Evolutionary conservation across 1,140 invertebrate species (phyloP), one percentile per base, ranked within the genome.

Genomic region (Druon quercuslanigerum): DNA sequence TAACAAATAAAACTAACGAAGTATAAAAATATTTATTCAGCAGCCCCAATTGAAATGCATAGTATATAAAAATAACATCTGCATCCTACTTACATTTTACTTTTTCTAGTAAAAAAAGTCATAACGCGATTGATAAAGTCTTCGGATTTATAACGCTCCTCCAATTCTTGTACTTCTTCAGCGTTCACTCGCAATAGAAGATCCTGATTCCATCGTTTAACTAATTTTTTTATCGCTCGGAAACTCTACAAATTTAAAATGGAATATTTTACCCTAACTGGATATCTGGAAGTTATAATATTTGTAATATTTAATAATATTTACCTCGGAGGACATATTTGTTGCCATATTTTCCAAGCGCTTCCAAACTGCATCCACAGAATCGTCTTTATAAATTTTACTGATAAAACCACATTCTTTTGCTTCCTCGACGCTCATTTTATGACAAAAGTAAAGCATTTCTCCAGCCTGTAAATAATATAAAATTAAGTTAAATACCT

Each of bases 391-490:
- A 74, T 94, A 94, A 12, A 97, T 88, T 86, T 94, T 91, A 51
- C 95, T 94, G 0, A 98, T 93, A 54, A 98, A 93, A 54, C 96
- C 95, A 83, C 92, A 91, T 46, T 94, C 88, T 17, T 93, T 87
- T 2, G 97, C 97, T 91, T 97, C 95, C 73, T 92, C 76, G 8
- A 97, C 96, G 78, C 92, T 93, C 76, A 99, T 92, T 91, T 95
- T 97, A 75, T 95, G 92, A 80, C 96, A 96, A 76, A 98, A 95
- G 40, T 96, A 88, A 51, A 99, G 90, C 90, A 98, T 91, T 89
- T 98, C 96, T 75, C 92, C 93, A 25, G 97, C 97, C 93, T 96
- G 86, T 75, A 92, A 92, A 79, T 72, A 56, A 57, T 8, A 46
- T 46, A 1, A 46, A 46, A 46, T 11, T 8, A 46, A 40, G 5